Evolutionary conservation across 2,888 invertebrate genomes (phyloP).

Genomic region (Caenorhabditis wallacei): DNA sequence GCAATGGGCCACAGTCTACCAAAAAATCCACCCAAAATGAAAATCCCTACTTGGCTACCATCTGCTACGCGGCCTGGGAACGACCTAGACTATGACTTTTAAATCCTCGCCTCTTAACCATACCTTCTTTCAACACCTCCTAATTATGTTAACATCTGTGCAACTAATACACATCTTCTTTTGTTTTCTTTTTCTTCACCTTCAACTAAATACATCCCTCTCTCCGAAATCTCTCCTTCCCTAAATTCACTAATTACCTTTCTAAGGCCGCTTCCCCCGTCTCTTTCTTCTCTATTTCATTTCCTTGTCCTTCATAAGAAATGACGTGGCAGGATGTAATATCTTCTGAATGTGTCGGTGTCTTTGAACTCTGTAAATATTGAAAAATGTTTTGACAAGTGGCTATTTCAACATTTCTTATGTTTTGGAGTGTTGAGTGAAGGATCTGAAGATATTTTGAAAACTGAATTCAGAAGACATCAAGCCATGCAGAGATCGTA

Average conservation of each 20-base stretch:
- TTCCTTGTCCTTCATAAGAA: neutral
- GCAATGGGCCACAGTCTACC: too few species aligned
- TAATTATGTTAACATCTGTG: constrained; percentile 38
- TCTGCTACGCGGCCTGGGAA: too few species aligned
- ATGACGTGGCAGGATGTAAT: too few species aligned
- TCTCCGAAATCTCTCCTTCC: constrained; percentile 6
- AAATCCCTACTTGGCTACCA: too few species aligned
- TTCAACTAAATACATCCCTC: constrained; percentile 14
- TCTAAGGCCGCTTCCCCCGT: too few species aligned
- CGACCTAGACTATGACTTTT: too few species aligned
- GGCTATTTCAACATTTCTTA: neutral
- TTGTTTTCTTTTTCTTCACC: neutral
- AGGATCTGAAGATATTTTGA: too few species aligned
- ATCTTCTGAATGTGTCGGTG: constrained; percentile 8
- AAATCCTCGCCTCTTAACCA: too few species aligned
- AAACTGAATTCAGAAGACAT: too few species aligned
- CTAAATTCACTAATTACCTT: constrained; percentile 17
- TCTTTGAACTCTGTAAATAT: constrained; percentile 2
- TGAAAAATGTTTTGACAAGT: neutral
- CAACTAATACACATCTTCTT: constrained; percentile 17
- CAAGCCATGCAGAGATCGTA: too few species aligned
- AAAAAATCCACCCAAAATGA: too few species aligned
- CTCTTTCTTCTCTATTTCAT: neutral
- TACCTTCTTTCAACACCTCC: neutral
- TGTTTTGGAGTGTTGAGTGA: neutral